Evolutionary conservation across 2,113 vertebrate species (phyloP), one percentile per base, ranked within the genome.

Genomic region (Marcusenius ussheri): DNA sequence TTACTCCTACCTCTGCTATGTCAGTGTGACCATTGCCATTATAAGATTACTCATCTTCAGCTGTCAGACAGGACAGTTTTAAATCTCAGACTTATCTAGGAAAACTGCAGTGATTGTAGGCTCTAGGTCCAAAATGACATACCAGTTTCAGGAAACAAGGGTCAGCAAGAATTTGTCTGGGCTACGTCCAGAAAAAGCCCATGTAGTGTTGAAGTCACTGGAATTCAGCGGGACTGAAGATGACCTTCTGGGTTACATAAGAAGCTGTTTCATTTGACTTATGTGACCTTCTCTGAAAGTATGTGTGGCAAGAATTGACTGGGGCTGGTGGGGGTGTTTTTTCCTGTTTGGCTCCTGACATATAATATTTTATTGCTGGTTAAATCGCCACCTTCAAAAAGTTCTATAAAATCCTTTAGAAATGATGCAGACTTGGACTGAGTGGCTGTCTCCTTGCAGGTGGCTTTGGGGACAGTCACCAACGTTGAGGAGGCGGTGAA

Each of bases 401-500:
- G 74, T 80, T 42, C 13, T 80, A 3, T 21, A 80, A 80, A 80
- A 42, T 80, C 35, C 15, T 17, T 42, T 74, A 5, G n/a, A 31
- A 11, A 31, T 50, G 49, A 87, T 31, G 49, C 49, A 21, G 45
- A 47, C 24, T 4, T 42, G 9, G 11, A 42, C 27, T 88, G 39
- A 46, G 5, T 24, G 56, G 45, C 80, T 87, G 8, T 21, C 13
- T 45, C 21, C 91, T 94, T 95, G 19, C 93, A 99, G 98, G 93
- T 99, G 89, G 97, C 98, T 89, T 95, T 99, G 88, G 98, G 98
- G 91, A 99, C 98, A 0, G 98, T 99, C 88, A 99, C 98, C 92
- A 99, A 98, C 31, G 97, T 99, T 93, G 98, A 99, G 92, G 98
- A 99, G 95, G 98, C 98, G 66, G 98, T 99, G 93, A 99, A 97